Conservation (phyloP, 2,888 invertebrate genomes). For the Perizoma affinitatum region DNA sequence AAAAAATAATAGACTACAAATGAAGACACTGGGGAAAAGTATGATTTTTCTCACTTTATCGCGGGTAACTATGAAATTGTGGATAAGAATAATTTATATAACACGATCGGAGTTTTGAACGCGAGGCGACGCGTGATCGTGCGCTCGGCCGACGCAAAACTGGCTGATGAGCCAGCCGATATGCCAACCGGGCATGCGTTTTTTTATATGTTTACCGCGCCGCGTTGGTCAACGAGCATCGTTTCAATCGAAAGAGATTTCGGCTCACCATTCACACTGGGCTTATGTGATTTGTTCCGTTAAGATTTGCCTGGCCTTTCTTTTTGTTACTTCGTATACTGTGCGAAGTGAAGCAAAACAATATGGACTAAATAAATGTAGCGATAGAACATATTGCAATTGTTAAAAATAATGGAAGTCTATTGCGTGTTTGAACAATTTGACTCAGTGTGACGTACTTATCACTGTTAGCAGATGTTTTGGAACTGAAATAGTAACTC, state of each 20-base stretch:
- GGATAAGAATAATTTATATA: constrained; percentile 60
- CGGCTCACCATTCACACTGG: background rate
- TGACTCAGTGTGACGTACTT: too few species aligned
- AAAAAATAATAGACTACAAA: constrained; percentile 45
- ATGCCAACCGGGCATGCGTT: constrained; percentile 47
- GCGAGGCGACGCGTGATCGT: constrained; percentile 52
- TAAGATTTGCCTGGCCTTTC: background rate
- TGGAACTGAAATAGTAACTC: too few species aligned
- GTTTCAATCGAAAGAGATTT: constrained; percentile 8
- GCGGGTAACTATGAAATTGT: constrained; percentile 37
- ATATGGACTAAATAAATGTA: too few species aligned
- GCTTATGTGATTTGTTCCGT: background rate
- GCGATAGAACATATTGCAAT: too few species aligned
- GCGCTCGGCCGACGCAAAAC: constrained; percentile 61
- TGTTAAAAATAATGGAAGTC: too few species aligned
- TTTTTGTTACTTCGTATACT: too few species aligned
- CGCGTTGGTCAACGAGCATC: constrained; percentile 9
- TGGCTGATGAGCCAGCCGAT: constrained; percentile 46
- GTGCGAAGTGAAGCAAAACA: too few species aligned
- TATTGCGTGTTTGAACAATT: too few species aligned
- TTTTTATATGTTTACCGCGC: constrained; percentile 25
- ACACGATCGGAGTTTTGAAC: constrained; percentile 48
- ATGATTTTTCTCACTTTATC: constrained; percentile 40
- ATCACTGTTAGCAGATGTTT: too few species aligned
- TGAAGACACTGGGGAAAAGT: constrained; percentile 42